Conservation (phyloP, 2,888 invertebrate species). For the Exephanes ischioxanthus region DNA sequence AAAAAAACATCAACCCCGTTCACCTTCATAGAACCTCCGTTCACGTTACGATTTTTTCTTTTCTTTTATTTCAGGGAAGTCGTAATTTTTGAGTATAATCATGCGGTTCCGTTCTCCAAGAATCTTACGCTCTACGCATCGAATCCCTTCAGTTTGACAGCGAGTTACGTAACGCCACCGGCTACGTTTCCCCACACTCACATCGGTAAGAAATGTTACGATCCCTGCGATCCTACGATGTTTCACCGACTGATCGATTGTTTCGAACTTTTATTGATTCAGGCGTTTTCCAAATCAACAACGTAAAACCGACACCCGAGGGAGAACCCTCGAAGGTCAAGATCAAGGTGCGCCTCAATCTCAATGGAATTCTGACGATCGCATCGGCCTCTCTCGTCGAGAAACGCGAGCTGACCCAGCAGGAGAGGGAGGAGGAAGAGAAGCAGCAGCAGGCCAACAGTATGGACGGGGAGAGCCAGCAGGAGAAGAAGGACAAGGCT, state of each 20-base stretch:
- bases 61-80: conserved; percentile 88
- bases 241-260: background rate
- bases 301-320: conserved; percentile 94
- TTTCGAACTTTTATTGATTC: conserved; percentile 27
- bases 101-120: conserved; percentile 96
- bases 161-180: conserved; percentile 91
- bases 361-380: conserved; percentile 96
- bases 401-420: conserved; percentile 85
- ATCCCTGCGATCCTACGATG: background rate
- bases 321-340: conserved; percentile 98
- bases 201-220: conserved; percentile 88
- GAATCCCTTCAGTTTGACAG: conserved; percentile 94
- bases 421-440: conserved; percentile 83
- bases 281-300: conserved; percentile 92
- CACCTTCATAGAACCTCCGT: background rate
- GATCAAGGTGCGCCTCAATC: conserved; percentile 97
- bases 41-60: background rate
- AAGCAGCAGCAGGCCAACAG: conserved; percentile 75
- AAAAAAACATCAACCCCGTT: background rate
- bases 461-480: conserved; percentile 75
- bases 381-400: conserved; percentile 94
- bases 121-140: conserved; percentile 96
- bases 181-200: conserved; percentile 90
- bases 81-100: conserved; percentile 96
- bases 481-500: conserved; percentile 80